Percentiles rank a stretch among this genome's conserved stretches.
Evolutionary conservation across 2,113 vertebrate species (phyloP).

Genomic region (Corythaixoides concolor): DNA sequence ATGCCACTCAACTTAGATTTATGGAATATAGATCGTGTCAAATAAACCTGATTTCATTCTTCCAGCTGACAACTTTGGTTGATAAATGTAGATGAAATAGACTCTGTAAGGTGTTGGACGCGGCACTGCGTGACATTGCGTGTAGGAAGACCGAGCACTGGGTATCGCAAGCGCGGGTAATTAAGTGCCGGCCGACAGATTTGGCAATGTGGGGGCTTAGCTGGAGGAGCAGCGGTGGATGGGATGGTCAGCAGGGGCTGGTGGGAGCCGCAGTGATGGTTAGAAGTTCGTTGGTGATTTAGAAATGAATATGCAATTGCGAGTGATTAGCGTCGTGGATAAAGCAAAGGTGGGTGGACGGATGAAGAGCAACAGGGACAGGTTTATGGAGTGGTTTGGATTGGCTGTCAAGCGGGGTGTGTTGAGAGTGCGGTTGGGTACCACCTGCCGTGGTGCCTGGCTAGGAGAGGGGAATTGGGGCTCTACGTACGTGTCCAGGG

Average conservation of each 20-base stretch:
- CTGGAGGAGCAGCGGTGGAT: not conserved
- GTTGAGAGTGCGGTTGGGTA: not conserved
- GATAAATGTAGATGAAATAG: slow-evolving; percentile 58
- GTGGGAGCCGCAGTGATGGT: not conserved
- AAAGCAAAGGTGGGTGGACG: rapidly evolving
- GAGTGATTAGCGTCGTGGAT: rapidly evolving
- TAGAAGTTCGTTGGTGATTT: rapidly evolving
- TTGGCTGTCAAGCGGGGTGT: not conserved
- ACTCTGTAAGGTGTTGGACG: not conserved
- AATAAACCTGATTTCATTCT: slow-evolving; percentile 54
- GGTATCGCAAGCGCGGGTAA: not conserved
- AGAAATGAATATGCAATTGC: not conserved
- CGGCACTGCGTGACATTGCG: rapidly evolving
- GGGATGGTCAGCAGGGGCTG: not conserved
- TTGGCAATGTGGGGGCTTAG: not conserved
- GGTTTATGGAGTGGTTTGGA: not conserved
- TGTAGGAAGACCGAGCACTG: not conserved
- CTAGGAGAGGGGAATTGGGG: rapidly evolving
- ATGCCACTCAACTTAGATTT: slow-evolving; percentile 33
- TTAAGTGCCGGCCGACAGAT: not conserved
- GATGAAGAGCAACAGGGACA: not conserved
- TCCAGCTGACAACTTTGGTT: slow-evolving; percentile 21
- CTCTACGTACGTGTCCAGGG: not conserved
- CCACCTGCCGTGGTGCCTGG: not conserved
- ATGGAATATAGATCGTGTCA: slow-evolving; percentile 58